Evolutionary conservation across 2,113 vertebrate species (phyloP).

Genomic region (Cisticola juncidis): DNA sequence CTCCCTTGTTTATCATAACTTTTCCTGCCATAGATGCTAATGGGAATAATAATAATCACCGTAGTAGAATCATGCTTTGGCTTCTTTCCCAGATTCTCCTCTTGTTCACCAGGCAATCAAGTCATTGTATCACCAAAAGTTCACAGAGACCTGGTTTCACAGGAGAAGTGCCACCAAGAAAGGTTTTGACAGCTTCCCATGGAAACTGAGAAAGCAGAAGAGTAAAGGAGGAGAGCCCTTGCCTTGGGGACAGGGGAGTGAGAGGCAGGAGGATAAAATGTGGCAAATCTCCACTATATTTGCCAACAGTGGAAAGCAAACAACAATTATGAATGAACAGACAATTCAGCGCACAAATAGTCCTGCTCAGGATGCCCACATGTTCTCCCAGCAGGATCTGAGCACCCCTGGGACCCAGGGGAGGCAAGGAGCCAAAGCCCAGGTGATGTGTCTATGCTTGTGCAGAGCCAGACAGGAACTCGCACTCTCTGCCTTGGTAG

Average conservation of each 20-base stretch:
- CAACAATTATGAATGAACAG: neutral
- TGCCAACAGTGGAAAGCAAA: neutral
- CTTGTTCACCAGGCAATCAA: neutral
- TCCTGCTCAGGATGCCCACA: neutral
- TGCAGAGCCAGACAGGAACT: neutral
- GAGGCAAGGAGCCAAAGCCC: neutral
- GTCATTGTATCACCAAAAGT: neutral
- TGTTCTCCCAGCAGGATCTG: neutral
- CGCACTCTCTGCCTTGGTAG: neutral
- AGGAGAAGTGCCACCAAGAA: neutral
- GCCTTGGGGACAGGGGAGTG: neutral
- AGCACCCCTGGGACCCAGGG: neutral
- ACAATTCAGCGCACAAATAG: neutral
- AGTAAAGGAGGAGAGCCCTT: neutral
- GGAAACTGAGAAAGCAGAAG: neutral
- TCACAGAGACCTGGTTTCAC: neutral
- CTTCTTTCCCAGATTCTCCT: constrained; percentile 21
- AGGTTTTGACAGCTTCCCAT: neutral
- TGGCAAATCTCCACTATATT: neutral
- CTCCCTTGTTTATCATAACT: constrained; percentile 21
- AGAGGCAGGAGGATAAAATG: neutral
- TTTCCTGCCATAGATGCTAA: neutral
- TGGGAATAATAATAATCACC: constrained; percentile 6
- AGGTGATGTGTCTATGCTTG: neutral
- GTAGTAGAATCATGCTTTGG: neutral